Conservation (phyloP, 2,797 vertebrate species). For the Lepidocolaptes lacrymiger region DNA sequence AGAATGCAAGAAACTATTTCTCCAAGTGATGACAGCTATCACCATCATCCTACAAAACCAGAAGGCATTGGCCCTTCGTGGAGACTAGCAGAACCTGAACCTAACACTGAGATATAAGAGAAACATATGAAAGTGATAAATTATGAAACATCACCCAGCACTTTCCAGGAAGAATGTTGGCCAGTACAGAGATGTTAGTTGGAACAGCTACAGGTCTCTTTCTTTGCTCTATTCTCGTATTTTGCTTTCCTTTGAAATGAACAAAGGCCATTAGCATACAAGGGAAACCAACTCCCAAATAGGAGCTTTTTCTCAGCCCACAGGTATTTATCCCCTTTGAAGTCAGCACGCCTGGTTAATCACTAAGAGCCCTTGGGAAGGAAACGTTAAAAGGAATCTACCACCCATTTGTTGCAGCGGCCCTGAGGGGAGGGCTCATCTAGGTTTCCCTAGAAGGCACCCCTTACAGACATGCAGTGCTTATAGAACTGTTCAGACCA, state of each 20-base stretch:
- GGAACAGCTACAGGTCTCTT: neutral
- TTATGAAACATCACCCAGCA: neutral
- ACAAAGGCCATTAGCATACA: neutral
- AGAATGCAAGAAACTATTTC: neutral
- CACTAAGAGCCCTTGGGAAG: constrained; percentile 73
- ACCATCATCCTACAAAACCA: neutral
- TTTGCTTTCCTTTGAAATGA: neutral
- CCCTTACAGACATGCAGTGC: fast-evolving
- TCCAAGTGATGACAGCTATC: neutral
- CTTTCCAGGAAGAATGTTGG: neutral
- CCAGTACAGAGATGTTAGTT: no score
- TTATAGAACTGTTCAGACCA: neutral
- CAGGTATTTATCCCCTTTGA: constrained; percentile 74
- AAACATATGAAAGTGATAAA: neutral
- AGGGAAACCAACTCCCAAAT: neutral
- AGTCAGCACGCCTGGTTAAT: constrained; percentile 81
- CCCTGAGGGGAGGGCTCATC: neutral
- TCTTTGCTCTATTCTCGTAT: neutral
- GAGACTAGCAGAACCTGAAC: neutral
- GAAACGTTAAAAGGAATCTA: neutral
- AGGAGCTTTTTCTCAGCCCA: neutral
- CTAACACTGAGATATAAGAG: neutral
- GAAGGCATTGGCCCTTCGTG: neutral
- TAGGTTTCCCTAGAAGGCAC: neutral
- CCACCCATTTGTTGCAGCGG: fast-evolving